These are phyloP conservation scores for Rhaphigaster nebulosa DNA, from an alignment of 2,888 invertebrate species.

Conservation along the genomic window DNA sequence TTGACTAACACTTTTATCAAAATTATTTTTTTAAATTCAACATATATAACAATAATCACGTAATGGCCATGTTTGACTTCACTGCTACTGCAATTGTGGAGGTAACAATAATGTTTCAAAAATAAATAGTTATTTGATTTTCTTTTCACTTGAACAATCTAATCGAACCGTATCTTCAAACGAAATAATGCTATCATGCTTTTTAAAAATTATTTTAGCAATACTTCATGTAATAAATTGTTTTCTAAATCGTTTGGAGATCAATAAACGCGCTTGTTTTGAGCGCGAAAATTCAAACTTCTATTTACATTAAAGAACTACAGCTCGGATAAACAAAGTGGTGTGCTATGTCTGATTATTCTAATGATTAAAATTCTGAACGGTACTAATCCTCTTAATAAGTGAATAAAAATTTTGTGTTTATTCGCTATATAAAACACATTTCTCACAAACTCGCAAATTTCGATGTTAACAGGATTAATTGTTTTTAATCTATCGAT, in stretches of 20 bases:
- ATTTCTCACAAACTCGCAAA: too few species aligned
- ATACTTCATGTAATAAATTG: neutral
- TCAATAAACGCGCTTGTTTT: constrained; percentile 14
- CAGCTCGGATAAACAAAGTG: neutral
- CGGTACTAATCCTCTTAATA: neutral
- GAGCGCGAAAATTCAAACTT: constrained; percentile 26
- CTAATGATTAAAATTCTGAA: neutral
- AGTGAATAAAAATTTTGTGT: neutral
- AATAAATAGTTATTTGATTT: constrained; percentile 19
- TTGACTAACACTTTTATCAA: constrained; percentile 25
- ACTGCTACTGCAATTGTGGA: constrained; percentile 57
- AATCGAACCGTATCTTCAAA: neutral
- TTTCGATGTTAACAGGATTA: too few species aligned
- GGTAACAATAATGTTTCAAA: constrained; percentile 48
- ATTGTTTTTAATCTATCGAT: too few species aligned
- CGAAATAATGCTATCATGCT: neutral
- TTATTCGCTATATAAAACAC: too few species aligned
- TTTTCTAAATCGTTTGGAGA: neutral
- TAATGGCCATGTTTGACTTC: constrained; percentile 62
- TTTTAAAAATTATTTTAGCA: neutral
- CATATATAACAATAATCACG: constrained; percentile 56
- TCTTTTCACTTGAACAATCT: neutral
- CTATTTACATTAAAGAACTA: neutral
- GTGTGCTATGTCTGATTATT: neutral
- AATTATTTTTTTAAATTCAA: constrained; percentile 40